Base-by-base conservation (phyloP, 2,888 invertebrate genomes). In the Lepidochrysops patricia region DNA sequence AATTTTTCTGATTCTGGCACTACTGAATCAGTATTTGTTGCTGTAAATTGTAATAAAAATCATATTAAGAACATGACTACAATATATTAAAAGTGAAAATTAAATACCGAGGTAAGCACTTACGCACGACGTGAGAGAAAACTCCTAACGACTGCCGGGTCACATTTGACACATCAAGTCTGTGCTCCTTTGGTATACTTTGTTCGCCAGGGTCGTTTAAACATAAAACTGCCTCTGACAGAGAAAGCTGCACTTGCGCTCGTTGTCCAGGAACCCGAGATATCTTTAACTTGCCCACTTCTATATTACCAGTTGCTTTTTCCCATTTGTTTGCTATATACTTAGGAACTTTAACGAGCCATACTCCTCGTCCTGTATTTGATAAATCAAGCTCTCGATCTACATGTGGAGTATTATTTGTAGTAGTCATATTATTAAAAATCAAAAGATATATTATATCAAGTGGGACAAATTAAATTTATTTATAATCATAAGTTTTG, bases 291-390 rank as follows among this genome's bases (percentile, higher is more conserved):
- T 97, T 97, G 12, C 98, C 98, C 50, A 98, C 98, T 90, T 98
- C 97, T 73, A 96, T 93, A 75, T 95, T 95, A 49, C 96, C 95
- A n/a, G 95, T 93, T 6, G 96, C 94, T 77, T 96, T 96, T 76
- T 97, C 96, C 98, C 98, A 98, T 89, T 95, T 94, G 72, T 96
- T 96, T 4, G 98, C 96, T 69, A 98, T 94, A 80, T 98, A 98
- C 87, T 98, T 98, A 0, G 98, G 98, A 7, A 95, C 95, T 88
- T 98, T 98, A 0, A 98, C 98, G 5, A 98, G 91, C 98, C 98
- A 98, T 9, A 98, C 97, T 62, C 98, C 98, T 71, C 98, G 91
- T 15, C 94, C 94, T 15, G 96, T 95, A 79, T 97, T 96, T 15
- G 95, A 94, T 58, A 97, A 90, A 88, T 98, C 98, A 65, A 98